Percentiles rank a stretch among this genome's conserved stretches.
Conservation (phyloP, 2,888 invertebrate species). For the Campoplex nolae region DNA sequence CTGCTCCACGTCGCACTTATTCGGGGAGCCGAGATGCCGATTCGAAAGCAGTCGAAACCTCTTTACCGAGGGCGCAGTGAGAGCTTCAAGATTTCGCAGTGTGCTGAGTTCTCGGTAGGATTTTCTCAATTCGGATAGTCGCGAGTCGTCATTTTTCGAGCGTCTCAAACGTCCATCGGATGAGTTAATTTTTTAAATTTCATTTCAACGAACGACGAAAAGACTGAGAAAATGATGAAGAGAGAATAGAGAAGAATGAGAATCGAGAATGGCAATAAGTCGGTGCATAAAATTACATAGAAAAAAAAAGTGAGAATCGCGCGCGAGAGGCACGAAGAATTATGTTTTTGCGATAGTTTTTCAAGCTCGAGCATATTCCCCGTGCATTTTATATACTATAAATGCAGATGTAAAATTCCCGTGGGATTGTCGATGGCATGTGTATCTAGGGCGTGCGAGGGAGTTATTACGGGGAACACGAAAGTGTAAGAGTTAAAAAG, state of each 20-base stretch:
- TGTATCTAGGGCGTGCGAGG: conserved; percentile 27
- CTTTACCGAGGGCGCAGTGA: no score
- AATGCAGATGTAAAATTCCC: conserved; percentile 29
- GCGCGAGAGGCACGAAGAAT: background rate
- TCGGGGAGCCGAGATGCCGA: no score
- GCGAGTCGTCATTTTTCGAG: background rate
- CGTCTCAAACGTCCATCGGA: background rate
- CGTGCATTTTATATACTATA: background rate
- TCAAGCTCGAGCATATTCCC: conserved; percentile 8
- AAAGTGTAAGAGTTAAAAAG: conserved; percentile 29
- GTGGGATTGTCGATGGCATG: background rate
- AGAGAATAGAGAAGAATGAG: background rate
- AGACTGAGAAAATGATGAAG: background rate
- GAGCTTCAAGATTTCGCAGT: no score
- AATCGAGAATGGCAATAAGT: background rate
- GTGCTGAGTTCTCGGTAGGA: no score
- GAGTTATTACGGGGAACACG: conserved; percentile 27
- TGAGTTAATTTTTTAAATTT: background rate
- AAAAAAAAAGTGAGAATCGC: background rate
- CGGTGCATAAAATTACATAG: background rate
- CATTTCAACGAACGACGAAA: no score
- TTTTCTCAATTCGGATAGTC: no score
- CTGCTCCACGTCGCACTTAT: no score
- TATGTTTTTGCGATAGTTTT: background rate
- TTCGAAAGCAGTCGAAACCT: no score